Evolutionary conservation across 2,797 vertebrate genomes (phyloP), one percentile per base, ranked within the genome.

Genomic region (Phrynocephalus forsythii): DNA sequence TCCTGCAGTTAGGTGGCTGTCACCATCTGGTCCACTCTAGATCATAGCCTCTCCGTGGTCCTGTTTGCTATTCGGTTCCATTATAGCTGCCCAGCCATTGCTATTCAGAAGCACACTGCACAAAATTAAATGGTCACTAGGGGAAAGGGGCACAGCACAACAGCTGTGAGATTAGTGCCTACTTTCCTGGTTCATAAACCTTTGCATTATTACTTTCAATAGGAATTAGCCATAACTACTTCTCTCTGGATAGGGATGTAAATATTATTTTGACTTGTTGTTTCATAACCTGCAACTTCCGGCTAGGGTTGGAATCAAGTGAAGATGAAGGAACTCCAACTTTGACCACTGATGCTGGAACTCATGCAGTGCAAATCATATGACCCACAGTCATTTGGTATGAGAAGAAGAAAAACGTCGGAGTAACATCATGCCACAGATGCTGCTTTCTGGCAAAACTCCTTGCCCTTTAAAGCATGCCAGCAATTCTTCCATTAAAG

Each of bases 401-500:
- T 78, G 69, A 52, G 86, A 91, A 83, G 11, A 83, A 18, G 7
- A 63, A 88, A 86, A 80, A 56, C 86, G 3, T 63, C 75, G 44
- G 16, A 86, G 83, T 88, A 87, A 84, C 8, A 28, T 81, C 30
- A 79, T 85, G 9, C 86, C 83, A 88, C 87, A 90, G 82, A 85
- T 80, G 22, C 83, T 44, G 78, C 5, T 86, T 85, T 89, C 87
- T 92, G 88, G 83, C 87, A 81, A 60, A 91, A 89, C 86, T 91
- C 89, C 90, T 90, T 66, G 86, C 7, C 83, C 76, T 94, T 76
- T 88, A 91, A 87, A 89, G 91, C 83, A 95, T 89, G 73, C 48
- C 72, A 78, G 28, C 73, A 60, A n/a, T 78, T 90, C 86, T 90
- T 92, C 87, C 85, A 92, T 93, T 94, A 93, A 93, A 95, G 72